Evolutionary conservation across 1,140 invertebrate species (phyloP).

Genomic region (Megathymus violae): DNA sequence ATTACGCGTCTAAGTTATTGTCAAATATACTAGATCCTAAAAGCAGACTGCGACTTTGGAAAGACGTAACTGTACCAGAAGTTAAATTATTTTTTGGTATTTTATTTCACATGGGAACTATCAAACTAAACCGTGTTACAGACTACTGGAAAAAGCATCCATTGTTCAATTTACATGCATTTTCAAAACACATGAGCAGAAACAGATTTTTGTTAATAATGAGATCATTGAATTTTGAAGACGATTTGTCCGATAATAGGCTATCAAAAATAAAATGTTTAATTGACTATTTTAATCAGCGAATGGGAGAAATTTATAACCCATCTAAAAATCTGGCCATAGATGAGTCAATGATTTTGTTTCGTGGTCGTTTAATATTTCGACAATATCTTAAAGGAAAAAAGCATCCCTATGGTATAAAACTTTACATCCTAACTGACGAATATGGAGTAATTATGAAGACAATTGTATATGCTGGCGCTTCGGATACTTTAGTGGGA

Average conservation of each 20-base stretch:
- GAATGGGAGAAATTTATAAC: conserved; percentile 25
- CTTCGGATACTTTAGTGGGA: conserved; percentile 30
- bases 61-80: conserved; percentile 35
- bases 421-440: conserved; percentile 33
- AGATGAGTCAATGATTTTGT: conserved; percentile 34
- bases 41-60: conserved; percentile 29
- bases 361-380: conserved; percentile 35
- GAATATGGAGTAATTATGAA: conserved; percentile 33
- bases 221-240: conserved; percentile 33
- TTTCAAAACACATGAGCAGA: conserved; percentile 33
- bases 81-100: conserved; percentile 30
- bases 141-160: conserved; percentile 38
- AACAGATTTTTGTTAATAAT: conserved; percentile 35
- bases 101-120: conserved; percentile 37
- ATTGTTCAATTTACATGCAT: conserved; percentile 32
- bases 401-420: conserved; percentile 34
- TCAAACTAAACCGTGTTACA: conserved; percentile 29
- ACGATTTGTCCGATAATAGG: conserved; percentile 23
- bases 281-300: no score
- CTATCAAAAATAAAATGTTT: conserved; percentile 33
- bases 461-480: conserved; percentile 30
- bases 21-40: conserved; percentile 22
- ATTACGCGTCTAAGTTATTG: conserved; percentile 32
- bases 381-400: conserved; percentile 33
- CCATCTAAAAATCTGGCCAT: conserved; percentile 33